phyloP scores from a whole-genome alignment of 1,140 invertebrate species.

The Papilio xuthus region DNA sequence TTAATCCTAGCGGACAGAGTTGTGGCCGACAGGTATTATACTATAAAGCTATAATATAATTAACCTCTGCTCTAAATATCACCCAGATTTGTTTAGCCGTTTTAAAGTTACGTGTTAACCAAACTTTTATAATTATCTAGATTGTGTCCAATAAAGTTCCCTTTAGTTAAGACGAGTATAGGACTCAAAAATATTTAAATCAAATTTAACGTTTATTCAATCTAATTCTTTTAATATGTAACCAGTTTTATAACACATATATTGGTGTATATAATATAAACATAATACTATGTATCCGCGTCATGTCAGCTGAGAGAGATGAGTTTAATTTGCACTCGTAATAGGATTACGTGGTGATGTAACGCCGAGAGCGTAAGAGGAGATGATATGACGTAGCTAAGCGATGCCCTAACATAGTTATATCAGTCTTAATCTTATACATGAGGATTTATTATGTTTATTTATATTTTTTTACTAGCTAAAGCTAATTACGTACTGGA shows the following conservation, averaged over 20 bases:
- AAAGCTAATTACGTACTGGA: too few relatives aligned
- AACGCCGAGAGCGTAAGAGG: conserved; percentile 30
- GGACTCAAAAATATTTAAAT: too few relatives aligned
- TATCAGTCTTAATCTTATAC: background rate
- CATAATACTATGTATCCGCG: conserved; percentile 10
- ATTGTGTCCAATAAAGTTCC: too few relatives aligned
- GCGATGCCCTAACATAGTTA: conserved; percentile 5
- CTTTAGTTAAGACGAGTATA: too few relatives aligned
- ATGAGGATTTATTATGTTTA: background rate
- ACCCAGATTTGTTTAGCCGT: too few relatives aligned
- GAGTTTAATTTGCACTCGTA: conserved; percentile 37
- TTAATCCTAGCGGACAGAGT: too few relatives aligned
- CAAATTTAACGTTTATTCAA: background rate
- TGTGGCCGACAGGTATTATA: too few relatives aligned
- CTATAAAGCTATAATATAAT: too few relatives aligned
- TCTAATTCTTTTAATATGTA: background rate
- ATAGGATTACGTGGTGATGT: conserved; percentile 34
- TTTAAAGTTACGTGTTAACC: too few relatives aligned
- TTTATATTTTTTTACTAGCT: background rate
- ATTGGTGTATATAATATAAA: background rate
- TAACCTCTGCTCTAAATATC: too few relatives aligned
- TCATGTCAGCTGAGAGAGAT: conserved; percentile 32
- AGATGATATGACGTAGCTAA: conserved; percentile 35
- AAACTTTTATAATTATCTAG: too few relatives aligned
- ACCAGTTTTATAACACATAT: background rate